Evolutionary conservation across 2,888 invertebrate species (phyloP), one percentile per base, ranked within the genome.

Genomic region (Prenolepis imparis): DNA sequence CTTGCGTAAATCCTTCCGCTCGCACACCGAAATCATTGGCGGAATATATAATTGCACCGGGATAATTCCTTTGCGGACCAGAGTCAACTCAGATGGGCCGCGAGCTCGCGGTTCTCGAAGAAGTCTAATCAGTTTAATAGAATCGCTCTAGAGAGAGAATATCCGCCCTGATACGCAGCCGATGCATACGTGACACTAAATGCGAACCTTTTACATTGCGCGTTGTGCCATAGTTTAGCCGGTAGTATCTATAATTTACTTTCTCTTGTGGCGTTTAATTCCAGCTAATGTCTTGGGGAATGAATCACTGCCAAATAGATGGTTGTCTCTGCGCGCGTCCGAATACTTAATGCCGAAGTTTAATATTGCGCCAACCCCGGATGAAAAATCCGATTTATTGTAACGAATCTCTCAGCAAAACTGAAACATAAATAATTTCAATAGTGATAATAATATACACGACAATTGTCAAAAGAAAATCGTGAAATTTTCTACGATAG

Each of bases 201-300:
- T 48, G 70, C 78, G 64, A 83, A 83, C 67, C 77, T 80, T n/a
- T n/a, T 80, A 77, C 48, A 52, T 78, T 81, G 55, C 61, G 80
- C 73, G 28, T 77, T 52, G 82, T 52, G 82, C 82, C 82, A 75
- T 84, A 86, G 82, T 88, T 87, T 82, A 85, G 52, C 84, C 74
- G 68, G 81, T 78, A 83, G 83, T 87, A 86, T 85, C 83, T 89
- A 86, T 86, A 84, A 86, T 90, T 91, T 80, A 89, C 90, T 91
- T 91, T 91, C 90, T 87, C 88, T 77, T 77, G 64, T 67, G 73
- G 83, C 64, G 89, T 85, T 85, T 28, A 28, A 28, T 28, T 28
- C 77, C 83, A 77, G 77, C 78, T 89, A 81, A 86, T 87, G 87
- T 83, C 85, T 80, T 66, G 68, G 48, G 80, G 74, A 84, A 84